These are phyloP conservation scores for Eulithis testata DNA, from an alignment of 2,888 invertebrate genomes.

Conservation along the genomic window DNA sequence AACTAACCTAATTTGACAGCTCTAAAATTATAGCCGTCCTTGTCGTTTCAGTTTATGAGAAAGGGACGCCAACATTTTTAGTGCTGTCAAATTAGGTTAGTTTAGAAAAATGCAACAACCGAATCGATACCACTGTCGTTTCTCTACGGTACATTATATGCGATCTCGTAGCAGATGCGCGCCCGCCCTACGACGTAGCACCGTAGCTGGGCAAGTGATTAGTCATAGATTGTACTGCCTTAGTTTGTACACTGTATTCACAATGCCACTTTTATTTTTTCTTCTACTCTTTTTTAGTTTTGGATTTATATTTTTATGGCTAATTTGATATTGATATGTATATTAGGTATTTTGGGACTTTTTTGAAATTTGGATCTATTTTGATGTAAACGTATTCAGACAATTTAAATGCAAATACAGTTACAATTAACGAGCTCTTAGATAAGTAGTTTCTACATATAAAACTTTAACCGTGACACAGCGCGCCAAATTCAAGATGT, in stretches of 20 bases:
- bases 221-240: constrained; percentile 5
- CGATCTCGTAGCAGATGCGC: constrained; percentile 49
- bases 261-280: neutral
- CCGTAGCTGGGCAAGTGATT: constrained; percentile 37
- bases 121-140: too few species aligned
- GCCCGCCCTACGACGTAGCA: constrained; percentile 49
- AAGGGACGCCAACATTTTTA: too few species aligned
- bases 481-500: constrained; percentile 19
- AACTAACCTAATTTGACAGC: too few species aligned
- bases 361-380: too few species aligned
- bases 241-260: neutral
- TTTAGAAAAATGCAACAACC: too few species aligned
- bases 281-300: neutral
- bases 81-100: too few species aligned
- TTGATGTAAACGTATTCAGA: neutral
- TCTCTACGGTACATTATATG: neutral
- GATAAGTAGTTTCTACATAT: constrained; percentile 23
- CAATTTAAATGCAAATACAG: neutral
- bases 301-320: neutral
- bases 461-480: constrained; percentile 25
- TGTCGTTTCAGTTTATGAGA: too few species aligned
- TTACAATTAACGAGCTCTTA: constrained; percentile 5
- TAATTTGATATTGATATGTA: neutral
- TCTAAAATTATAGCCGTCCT: too few species aligned
- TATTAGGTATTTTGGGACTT: neutral